Evolutionary conservation across 2,888 invertebrate species (phyloP).

Genomic region (Plebejus anna): DNA sequence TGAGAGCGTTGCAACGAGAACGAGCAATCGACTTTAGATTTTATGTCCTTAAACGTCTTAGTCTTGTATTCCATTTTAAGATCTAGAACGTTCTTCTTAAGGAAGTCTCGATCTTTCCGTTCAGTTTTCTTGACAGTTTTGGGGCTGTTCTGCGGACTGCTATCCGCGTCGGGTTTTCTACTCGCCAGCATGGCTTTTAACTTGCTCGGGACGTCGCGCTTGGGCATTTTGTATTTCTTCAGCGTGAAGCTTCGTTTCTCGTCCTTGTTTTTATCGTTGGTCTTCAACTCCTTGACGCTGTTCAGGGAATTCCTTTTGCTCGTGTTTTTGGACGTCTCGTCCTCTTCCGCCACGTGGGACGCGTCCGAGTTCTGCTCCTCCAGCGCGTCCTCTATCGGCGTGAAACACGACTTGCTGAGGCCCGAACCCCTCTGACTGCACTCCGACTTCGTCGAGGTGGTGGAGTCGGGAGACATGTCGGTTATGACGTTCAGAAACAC

Average conservation of each 20-base stretch:
- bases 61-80: constrained; percentile 86
- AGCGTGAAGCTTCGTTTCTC: constrained; percentile 77
- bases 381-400: constrained; percentile 52
- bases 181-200: constrained; percentile 85
- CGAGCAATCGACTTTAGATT: constrained; percentile 87
- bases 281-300: constrained; percentile 62
- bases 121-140: constrained; percentile 81
- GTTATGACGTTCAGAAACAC: constrained; percentile 81
- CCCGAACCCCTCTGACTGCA: constrained; percentile 72
- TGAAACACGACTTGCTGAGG: constrained; percentile 56
- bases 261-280: constrained; percentile 68
- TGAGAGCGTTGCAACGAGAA: constrained; percentile 73
- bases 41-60: constrained; percentile 91
- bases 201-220: constrained; percentile 87
- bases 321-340: constrained; percentile 61
- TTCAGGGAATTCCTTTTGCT: constrained; percentile 71
- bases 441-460: constrained; percentile 77
- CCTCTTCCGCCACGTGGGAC: constrained; percentile 50
- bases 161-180: constrained; percentile 72
- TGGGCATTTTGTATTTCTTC: constrained; percentile 89
- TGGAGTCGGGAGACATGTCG: constrained; percentile 84
- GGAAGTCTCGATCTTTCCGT: constrained; percentile 83
- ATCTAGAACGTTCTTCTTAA: constrained; percentile 80
- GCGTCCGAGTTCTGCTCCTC: constrained; percentile 52
- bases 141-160: constrained; percentile 79